These are phyloP conservation scores for Drosophila anomelani DNA, from an alignment of 2,888 invertebrate species.

Conservation along the genomic window DNA sequence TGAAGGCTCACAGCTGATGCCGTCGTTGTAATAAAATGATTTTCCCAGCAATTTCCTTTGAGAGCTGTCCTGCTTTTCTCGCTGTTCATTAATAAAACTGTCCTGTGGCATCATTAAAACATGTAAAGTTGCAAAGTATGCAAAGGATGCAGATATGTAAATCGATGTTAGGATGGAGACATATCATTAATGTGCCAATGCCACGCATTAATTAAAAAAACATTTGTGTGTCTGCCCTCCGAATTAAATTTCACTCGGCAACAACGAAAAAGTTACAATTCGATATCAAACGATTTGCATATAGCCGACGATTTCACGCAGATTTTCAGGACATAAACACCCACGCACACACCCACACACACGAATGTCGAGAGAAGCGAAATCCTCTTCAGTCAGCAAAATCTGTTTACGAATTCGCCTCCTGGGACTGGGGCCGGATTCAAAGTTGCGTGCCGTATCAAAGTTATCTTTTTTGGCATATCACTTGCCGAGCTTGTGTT, in stretches of 20 bases:
- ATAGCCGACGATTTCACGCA: slow-evolving; percentile 50
- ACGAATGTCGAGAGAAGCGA: slow-evolving; percentile 12
- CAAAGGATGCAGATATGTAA: not conserved
- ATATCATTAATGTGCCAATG: slow-evolving; percentile 30
- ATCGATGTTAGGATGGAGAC: slow-evolving; percentile 4
- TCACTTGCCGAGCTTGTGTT: slow-evolving; percentile 10
- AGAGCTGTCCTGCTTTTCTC: slow-evolving; percentile 14
- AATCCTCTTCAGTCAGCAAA: slow-evolving; percentile 62
- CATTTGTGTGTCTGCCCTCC: slow-evolving; percentile 10
- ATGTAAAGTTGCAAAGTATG: slow-evolving; percentile 36
- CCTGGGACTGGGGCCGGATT: slow-evolving; percentile 45
- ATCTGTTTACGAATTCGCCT: slow-evolving; percentile 51
- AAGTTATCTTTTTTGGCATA: slow-evolving; percentile 51
- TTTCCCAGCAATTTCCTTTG: slow-evolving; percentile 33
- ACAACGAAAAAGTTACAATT: slow-evolving; percentile 12
- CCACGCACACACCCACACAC: slow-evolving; percentile 37
- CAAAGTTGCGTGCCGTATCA: slow-evolving; percentile 50
- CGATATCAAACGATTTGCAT: slow-evolving; percentile 50
- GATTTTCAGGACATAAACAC: slow-evolving; percentile 44
- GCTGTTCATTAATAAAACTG: slow-evolving; percentile 48
- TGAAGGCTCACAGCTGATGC: slow-evolving; percentile 66
- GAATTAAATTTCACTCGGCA: slow-evolving; percentile 30
- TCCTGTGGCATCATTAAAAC: slow-evolving; percentile 57
- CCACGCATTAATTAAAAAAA: slow-evolving; percentile 10
- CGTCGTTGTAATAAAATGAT: slow-evolving; percentile 41